Base-by-base conservation (phyloP, 2,113 vertebrate species). In the Gymnobelideus leadbeateri region DNA sequence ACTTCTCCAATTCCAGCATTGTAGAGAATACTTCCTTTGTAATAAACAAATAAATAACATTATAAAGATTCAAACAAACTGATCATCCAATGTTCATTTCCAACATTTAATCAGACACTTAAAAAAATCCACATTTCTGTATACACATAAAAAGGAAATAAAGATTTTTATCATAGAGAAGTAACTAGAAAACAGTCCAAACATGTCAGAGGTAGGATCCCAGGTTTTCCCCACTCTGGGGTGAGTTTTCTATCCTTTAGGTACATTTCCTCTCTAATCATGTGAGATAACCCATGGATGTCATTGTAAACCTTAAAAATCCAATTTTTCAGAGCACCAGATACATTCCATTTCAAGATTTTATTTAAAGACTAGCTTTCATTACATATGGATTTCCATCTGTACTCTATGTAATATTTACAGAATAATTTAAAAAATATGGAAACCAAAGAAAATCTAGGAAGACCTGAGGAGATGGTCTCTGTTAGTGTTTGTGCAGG, bases 1-100 rank as follows among this genome's bases (percentile, higher is more conserved):
- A 96, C 91, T 99, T 99, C 97, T 99, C 98, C 97, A 99, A 99
- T 94, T 99, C 98, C 96, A 99, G 54, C 26, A 98, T 96, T 19
- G 97, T 98, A 96, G 98, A 92, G 97, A 99, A 99, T 77, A 99
- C 68, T 91, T 99, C 98, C 99, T 99, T 90, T 16, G 97, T 96
- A 96, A 90, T 43, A 91, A 94, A 0, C 1, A 95, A 19, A 31
- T 91, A 89, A 37, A 95, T 16, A 49, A 23, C 1, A 23, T 61
- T 57, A 94, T 54, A 49, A 91, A 95, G 68, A 92, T 92, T 92
- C 50, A 93, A 94, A 91, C 89, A 12, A 51, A 91, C 68, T 68
- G 11, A 19, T 77, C 37, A n/a, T 19, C 16, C 68, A 77, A 77
- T 84, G 23, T 93, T 92, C 7, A 95, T 77, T 97, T 92, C 50